Base-by-base conservation (phyloP, 2,113 vertebrate species). In the Porphyrio hochstetteri region DNA sequence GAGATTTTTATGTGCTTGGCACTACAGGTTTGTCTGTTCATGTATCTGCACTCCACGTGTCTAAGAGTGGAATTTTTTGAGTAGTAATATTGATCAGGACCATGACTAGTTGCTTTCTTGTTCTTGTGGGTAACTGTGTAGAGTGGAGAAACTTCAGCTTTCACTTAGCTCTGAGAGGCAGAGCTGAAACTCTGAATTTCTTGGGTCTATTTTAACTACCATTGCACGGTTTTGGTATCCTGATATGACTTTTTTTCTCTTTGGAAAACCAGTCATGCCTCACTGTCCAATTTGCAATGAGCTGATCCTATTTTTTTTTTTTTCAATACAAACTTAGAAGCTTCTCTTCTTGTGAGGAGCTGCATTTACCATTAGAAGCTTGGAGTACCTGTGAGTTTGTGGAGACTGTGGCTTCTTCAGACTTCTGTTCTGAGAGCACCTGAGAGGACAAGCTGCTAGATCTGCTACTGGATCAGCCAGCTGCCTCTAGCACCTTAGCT, bases 11-110 rank as follows among this genome's bases (percentile, higher is more conserved):
- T 52, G 33, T 25, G 13, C 1, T 2, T 75, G 38, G 27, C 8
- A 8, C 44, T 55, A 13, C 19, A 36, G 55, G 19, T 53, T 46
- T 18, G 20, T 13, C 44, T 28, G 11, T 25, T 78, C 1, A 4
- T 35, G 33, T 15, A 20, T n/a, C 36, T 31, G 31, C 19, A 35
- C 33, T 27, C 44, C 2, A 31, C 2, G 0, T 12, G 1, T 11
- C 8, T 27, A 46, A 61, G 36, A 38, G 36, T n/a, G 24, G 53
- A 42, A 11, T 13, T 24, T 79, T 68, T 86, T 75, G 28, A 24
- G 5, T n/a, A 31, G 55, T 29, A 60, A 28, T 33, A 27, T 25
- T 53, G 70, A 31, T 88, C 28, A 55, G 50, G 23, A 21, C 40
- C 8, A 3, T 35, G 56, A 63, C 23, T 18, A 55, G 18, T 21